Base-by-base conservation (phyloP, 2,113 vertebrate genomes). In the Nematolebias whitei region DNA sequence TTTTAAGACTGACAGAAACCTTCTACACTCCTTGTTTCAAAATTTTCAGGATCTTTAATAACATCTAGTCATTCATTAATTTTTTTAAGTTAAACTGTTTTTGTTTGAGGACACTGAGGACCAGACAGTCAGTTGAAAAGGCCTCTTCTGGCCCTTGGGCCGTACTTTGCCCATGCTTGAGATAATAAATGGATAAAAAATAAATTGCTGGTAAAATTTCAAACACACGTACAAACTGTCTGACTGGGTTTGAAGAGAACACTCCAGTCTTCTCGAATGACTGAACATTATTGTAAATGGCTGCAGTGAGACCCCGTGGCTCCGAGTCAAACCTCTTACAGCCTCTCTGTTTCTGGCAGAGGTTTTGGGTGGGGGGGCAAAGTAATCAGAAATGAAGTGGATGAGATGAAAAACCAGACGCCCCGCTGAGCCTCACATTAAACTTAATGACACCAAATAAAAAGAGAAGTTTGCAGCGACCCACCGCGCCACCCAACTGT, bases 401-500 rank as follows among this genome's bases (percentile, higher is more conserved):
- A 47, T 41, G 62, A 63, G 75, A 79, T 68, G 79, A 79, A n/a
- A n/a, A n/a, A n/a, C n/a, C n/a, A n/a, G n/a, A n/a, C 47, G 38
- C 68, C 78, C 84, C 45, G 57, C 63, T 23, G 64, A 50, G 82
- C 57, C 65, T 26, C 22, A 8, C 82, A 69, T 89, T 83, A 87
- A 88, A 88, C 68, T 79, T 90, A 87, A 88, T 40, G 63, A 88
- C 13, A 56, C 23, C 39, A 26, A 77, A 81, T 82, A 79, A 88
- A 78, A 77, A 78, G 48, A 45, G 54, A 58, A n/a, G 79, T 47
- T 38, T 44, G 71, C 76, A 13, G 29, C 54, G 40, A 72, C 62
- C 63, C 53, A 68, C 53, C 23, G 14, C 63, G 43, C 63, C 47
- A 41, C 56, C 67, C 44, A 67, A 67, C 49, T 26, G 52, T 62